phyloP scores from a whole-genome alignment of 2,113 vertebrate species.

The Oreocharis arfaki region DNA sequence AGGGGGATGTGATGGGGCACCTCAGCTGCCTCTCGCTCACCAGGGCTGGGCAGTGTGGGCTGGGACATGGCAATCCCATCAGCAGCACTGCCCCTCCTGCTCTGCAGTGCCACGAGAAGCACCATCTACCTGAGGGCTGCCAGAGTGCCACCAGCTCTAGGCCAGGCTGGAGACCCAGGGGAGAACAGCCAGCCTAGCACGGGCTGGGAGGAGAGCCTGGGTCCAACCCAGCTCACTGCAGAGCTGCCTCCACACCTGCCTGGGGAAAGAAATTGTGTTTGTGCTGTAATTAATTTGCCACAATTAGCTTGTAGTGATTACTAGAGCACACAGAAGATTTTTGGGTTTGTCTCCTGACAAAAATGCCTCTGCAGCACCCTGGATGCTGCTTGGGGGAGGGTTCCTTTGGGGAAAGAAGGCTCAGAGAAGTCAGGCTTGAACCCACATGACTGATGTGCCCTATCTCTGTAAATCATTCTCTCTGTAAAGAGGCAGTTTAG shows the following conservation, averaged over 20 bases:
- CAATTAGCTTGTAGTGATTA: conserved; percentile 17
- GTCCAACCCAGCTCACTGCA: background rate
- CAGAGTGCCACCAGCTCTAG: background rate
- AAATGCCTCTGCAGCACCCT: background rate
- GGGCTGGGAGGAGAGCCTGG: rapidly evolving
- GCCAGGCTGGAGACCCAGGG: too few species aligned
- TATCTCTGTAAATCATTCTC: background rate
- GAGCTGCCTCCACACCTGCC: background rate
- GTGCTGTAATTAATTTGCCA: conserved; percentile 30
- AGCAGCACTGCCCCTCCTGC: background rate
- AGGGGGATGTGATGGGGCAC: background rate
- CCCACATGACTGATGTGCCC: background rate
- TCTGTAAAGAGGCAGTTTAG: conserved; percentile 19
- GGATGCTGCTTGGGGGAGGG: background rate
- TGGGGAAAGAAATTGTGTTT: background rate
- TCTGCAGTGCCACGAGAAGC: background rate
- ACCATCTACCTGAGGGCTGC: rapidly evolving
- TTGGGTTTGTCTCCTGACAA: background rate
- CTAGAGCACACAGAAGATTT: background rate
- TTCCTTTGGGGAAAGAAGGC: background rate
- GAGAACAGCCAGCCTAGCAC: rapidly evolving
- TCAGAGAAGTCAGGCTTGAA: background rate
- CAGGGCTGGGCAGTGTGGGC: rapidly evolving
- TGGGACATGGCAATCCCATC: rapidly evolving
- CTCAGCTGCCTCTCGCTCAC: background rate